Conservation (phyloP, 2,888 invertebrate genomes). For the Nomada fucata region DNA sequence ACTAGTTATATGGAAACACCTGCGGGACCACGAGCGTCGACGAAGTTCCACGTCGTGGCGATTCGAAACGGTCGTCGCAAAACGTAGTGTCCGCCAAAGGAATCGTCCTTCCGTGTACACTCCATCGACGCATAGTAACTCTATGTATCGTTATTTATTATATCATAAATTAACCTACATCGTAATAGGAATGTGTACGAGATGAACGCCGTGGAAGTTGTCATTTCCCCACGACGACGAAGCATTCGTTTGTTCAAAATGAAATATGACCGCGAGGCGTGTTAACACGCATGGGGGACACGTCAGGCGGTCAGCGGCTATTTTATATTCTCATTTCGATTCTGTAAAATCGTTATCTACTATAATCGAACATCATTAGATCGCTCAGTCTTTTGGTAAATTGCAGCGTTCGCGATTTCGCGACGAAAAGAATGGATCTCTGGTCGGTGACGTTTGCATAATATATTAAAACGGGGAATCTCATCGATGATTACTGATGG, state of each 20-base stretch:
- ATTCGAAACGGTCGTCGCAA: background rate
- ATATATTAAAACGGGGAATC: constrained; percentile 14
- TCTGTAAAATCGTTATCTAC: constrained; percentile 61
- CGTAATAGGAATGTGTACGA: constrained; percentile 71
- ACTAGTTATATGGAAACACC: constrained; percentile 78
- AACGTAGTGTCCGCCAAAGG: background rate
- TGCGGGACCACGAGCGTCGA: constrained; percentile 56
- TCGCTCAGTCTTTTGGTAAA: constrained; percentile 80
- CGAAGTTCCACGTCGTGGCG: constrained; percentile 24
- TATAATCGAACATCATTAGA: constrained; percentile 71
- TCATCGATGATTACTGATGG: constrained; percentile 15
- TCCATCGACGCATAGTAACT: constrained; percentile 32
- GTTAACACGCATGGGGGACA: background rate
- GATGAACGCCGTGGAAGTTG: constrained; percentile 38
- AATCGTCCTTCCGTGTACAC: constrained; percentile 9
- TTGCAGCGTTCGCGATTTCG: constrained; percentile 71
- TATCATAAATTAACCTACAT: constrained; percentile 71
- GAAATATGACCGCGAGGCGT: too few relatives aligned
- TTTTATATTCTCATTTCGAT: constrained; percentile 24
- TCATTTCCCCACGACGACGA: constrained; percentile 21
- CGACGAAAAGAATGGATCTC: constrained; percentile 45
- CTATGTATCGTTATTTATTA: constrained; percentile 56
- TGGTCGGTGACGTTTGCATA: constrained; percentile 17
- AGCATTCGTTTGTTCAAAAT: constrained; percentile 39
- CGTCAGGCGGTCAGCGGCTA: constrained; percentile 14